A percentile compares a stretch with the other conserved stretches of the same genome.
Conservation (phyloP, 2,888 invertebrate genomes). For the Helicoverpa assulta region DNA sequence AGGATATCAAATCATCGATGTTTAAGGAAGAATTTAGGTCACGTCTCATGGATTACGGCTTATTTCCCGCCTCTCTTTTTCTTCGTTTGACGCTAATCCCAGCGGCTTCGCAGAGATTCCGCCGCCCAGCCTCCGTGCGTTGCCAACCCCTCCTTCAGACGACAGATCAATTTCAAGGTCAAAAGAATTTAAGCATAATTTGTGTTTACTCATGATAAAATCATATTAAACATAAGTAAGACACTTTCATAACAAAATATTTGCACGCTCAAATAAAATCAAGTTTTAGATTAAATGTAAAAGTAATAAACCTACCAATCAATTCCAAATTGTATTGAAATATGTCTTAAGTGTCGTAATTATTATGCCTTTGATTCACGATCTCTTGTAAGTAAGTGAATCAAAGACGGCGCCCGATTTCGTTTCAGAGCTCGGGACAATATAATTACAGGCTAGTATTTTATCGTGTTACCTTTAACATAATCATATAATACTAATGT, state of each 20-base stretch:
- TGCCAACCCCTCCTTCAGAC: slow-evolving; percentile 62
- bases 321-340: slow-evolving; percentile 10
- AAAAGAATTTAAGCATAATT: slow-evolving; percentile 65
- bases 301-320: slow-evolving; percentile 5
- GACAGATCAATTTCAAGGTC: slow-evolving; percentile 75
- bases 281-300: slow-evolving; percentile 15
- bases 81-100: slow-evolving; percentile 89
- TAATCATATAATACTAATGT: slow-evolving; percentile 60
- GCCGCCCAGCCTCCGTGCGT: slow-evolving; percentile 71
- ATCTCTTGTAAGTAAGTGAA: slow-evolving; percentile 29
- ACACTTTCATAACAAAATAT: no score
- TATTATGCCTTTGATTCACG: slow-evolving; percentile 24
- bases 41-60: slow-evolving; percentile 89
- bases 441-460: slow-evolving; percentile 46
- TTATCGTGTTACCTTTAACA: slow-evolving; percentile 52
- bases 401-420: slow-evolving; percentile 41
- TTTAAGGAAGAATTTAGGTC: slow-evolving; percentile 88
- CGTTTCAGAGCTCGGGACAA: slow-evolving; percentile 28
- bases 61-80: slow-evolving; percentile 88
- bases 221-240: slow-evolving; percentile 28
- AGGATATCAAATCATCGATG: slow-evolving; percentile 88
- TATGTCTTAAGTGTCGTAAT: slow-evolving; percentile 19
- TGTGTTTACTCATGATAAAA: slow-evolving; percentile 33
- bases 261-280: background rate
- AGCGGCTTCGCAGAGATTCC: slow-evolving; percentile 82